Conservation (phyloP, 2,888 invertebrate species). For the Xestia rhomboidea region DNA sequence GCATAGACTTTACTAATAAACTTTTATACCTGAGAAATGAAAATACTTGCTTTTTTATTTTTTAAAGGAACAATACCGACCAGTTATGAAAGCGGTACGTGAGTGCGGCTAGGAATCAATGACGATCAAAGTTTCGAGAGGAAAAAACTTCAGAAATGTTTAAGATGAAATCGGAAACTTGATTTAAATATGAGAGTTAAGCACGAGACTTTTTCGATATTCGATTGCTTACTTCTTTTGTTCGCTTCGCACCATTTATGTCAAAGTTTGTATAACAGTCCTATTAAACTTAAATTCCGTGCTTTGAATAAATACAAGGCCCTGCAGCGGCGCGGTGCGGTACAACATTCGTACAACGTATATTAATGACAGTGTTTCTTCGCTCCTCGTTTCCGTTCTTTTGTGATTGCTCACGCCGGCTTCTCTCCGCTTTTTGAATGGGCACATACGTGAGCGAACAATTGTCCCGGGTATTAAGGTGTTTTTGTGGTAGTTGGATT, state of each 20-base stretch:
- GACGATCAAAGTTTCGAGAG: slow-evolving; percentile 56
- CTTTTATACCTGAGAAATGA: slow-evolving; percentile 37
- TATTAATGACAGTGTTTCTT: slow-evolving; percentile 87
- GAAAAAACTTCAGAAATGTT: slow-evolving; percentile 55
- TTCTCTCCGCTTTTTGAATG: slow-evolving; percentile 80
- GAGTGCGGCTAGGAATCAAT: slow-evolving; percentile 53
- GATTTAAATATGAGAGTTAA: slow-evolving; percentile 62
- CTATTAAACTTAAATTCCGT: slow-evolving; percentile 69
- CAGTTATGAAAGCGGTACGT: slow-evolving; percentile 42
- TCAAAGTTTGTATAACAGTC: slow-evolving; percentile 65
- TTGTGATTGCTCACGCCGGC: slow-evolving; percentile 82
- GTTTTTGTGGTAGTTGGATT: slow-evolving; percentile 71
- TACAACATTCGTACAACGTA: slow-evolving; percentile 77
- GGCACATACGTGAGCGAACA: slow-evolving; percentile 82
- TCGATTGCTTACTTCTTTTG: slow-evolving; percentile 64
- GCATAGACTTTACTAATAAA: slow-evolving; percentile 50
- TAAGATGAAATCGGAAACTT: slow-evolving; percentile 59
- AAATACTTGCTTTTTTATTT: slow-evolving; percentile 39
- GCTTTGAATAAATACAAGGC: slow-evolving; percentile 71
- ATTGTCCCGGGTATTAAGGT: slow-evolving; percentile 81
- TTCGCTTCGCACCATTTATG: slow-evolving; percentile 67
- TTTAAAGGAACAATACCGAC: slow-evolving; percentile 44
- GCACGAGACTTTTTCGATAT: slow-evolving; percentile 59
- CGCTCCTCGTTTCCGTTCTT: slow-evolving; percentile 82
- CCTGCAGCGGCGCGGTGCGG: slow-evolving; percentile 45